Percentiles rank a stretch among this genome's conserved stretches.
Conservation (phyloP, 2,888 invertebrate species). For the Portevinia maculata region DNA sequence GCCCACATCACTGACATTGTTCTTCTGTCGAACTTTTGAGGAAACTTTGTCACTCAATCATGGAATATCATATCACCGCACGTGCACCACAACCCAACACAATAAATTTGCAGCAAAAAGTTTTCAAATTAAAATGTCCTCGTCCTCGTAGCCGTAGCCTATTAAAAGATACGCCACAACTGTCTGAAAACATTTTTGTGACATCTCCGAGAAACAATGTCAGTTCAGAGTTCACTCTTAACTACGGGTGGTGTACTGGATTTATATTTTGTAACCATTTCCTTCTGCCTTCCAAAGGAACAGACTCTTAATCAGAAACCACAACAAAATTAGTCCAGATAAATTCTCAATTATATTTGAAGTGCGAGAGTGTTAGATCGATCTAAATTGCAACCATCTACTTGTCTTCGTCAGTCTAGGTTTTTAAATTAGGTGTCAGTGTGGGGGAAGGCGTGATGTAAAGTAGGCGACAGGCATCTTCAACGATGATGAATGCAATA, state of each 20-base stretch:
- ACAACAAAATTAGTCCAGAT: conserved; percentile 13
- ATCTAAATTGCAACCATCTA: too few species aligned
- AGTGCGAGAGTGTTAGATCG: neutral
- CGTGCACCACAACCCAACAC: neutral
- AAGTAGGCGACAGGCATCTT: conserved; percentile 40
- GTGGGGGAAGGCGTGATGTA: conserved; percentile 26
- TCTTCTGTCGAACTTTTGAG: too few species aligned
- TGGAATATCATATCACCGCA: too few species aligned
- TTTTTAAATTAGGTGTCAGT: neutral
- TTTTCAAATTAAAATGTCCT: conserved; percentile 9
- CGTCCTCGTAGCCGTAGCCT: neutral
- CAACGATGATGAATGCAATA: conserved; percentile 8
- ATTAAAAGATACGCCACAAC: conserved; percentile 6
- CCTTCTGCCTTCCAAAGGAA: neutral
- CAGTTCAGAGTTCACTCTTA: neutral
- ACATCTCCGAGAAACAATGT: conserved; percentile 38
- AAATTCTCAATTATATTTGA: conserved; percentile 1
- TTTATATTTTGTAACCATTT: conserved; percentile 25
- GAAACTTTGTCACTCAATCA: too few species aligned
- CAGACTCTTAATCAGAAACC: neutral
- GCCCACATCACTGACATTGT: too few species aligned
- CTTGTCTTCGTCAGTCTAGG: too few species aligned
- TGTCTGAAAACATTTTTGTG: conserved; percentile 37
- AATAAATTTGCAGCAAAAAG: neutral
- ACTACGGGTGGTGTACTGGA: neutral